Percentiles rank a stretch among this genome's conserved stretches.
Evolutionary conservation across 35 echinoderm and acorn worm species (phyloP).

Genomic region (Diadema setosum): DNA sequence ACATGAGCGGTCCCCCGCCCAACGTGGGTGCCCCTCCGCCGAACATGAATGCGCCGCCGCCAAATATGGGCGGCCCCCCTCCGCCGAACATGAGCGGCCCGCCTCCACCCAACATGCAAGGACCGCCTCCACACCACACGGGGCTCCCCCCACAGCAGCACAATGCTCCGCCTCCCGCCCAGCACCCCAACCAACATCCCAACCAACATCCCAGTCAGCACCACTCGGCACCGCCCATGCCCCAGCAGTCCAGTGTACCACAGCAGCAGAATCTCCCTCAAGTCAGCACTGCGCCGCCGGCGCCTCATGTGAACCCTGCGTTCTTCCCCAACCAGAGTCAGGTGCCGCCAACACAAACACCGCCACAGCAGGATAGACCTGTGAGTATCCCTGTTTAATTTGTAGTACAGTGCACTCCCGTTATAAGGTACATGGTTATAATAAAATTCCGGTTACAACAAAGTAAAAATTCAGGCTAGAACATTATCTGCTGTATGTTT

Average conservation of each 20-base stretch:
- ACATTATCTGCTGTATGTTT: no score
- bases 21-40: not conserved
- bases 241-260: conserved; percentile 16
- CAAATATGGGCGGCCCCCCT: conserved; percentile 61
- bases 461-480: no score
- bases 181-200: not conserved
- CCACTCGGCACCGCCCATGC: not conserved
- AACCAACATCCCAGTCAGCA: not conserved
- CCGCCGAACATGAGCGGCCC: not conserved
- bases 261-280: not conserved
- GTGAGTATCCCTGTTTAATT: not conserved
- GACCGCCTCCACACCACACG: not conserved
- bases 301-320: conserved; percentile 93
- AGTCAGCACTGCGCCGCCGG: conserved; percentile 24
- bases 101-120: not conserved
- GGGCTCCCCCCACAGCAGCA: not conserved
- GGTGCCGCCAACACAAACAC: not conserved
- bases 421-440: no score
- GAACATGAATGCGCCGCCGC: not conserved
- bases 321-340: conserved; percentile 79
- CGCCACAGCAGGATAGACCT: conserved; percentile 35
- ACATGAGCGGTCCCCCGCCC: not conserved
- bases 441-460: no score
- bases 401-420: no score
- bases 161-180: not conserved